Conservation (phyloP, 2,888 invertebrate genomes). For the Mechanitis messenoides region DNA sequence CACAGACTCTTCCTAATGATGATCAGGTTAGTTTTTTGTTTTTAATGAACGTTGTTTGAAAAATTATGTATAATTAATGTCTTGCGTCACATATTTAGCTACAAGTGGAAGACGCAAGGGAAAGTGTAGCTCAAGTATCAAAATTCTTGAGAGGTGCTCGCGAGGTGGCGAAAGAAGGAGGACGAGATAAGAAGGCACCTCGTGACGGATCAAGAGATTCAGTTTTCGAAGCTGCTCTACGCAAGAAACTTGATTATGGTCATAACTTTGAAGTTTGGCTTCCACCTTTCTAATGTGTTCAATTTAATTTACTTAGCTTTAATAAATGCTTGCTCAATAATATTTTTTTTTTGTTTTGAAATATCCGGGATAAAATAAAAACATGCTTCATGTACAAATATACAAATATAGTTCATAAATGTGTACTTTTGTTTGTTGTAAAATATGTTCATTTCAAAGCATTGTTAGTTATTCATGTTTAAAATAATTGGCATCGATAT, state of each 20-base stretch:
- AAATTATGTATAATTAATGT: not conserved
- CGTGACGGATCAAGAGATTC: conserved; percentile 68
- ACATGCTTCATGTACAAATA: not conserved
- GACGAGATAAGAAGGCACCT: conserved; percentile 51
- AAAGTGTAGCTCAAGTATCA: conserved; percentile 65
- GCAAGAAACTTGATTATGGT: conserved; percentile 75
- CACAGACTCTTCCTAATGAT: conserved; percentile 62
- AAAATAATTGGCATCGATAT: conserved; percentile 19
- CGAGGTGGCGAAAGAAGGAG: conserved; percentile 58
- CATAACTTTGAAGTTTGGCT: conserved; percentile 75
- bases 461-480: not conserved
- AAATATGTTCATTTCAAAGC: not conserved
- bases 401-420: not conserved
- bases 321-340: conserved; percentile 37
- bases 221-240: conserved; percentile 62
- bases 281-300: conserved; percentile 72
- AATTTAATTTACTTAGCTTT: conserved; percentile 33
- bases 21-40: conserved; percentile 44
- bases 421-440: not conserved
- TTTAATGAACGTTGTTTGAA: not conserved
- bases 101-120: conserved; percentile 62
- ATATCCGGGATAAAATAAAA: not conserved
- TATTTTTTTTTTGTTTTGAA: not conserved
- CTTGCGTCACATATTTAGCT: conserved; percentile 35
- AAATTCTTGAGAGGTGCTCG: conserved; percentile 61